Conservation (phyloP, 53 echinoderm and acorn worm genomes). For the Stichopus horrens region DNA sequence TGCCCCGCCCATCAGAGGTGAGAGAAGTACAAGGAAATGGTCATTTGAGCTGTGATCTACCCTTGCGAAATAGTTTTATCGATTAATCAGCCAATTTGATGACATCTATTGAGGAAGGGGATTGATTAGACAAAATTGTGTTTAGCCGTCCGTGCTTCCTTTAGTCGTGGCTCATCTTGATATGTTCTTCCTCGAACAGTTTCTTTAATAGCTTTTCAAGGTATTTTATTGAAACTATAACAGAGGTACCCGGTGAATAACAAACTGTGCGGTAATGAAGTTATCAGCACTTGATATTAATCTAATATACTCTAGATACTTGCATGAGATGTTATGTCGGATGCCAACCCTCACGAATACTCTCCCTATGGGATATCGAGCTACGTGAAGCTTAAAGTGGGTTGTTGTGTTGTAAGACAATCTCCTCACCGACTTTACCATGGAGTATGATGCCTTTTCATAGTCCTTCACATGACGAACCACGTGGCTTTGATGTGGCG, state of each 20-base stretch:
- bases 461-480: too few relatives aligned
- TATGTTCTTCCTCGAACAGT: conserved; percentile 9
- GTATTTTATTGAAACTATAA: not conserved
- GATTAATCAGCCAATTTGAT: conserved; percentile 16
- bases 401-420: too few relatives aligned
- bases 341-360: not conserved
- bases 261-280: not conserved
- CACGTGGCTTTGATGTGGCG: too few relatives aligned
- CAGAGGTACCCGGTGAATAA: conserved; percentile 4
- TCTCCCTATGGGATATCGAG: not conserved
- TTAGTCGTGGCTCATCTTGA: not conserved
- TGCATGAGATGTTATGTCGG: not conserved
- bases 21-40: conserved; percentile 7
- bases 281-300: not conserved
- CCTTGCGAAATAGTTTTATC: not conserved
- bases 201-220: conserved; percentile 39
- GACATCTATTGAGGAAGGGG: conserved; percentile 40
- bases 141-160: conserved; percentile 26
- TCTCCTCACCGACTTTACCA: too few relatives aligned
- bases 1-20: not conserved
- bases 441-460: too few relatives aligned
- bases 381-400: too few relatives aligned
- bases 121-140: conserved; percentile 32
- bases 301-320: not conserved
- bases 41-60: conserved; percentile 10